Base-by-base conservation (phyloP, 1,140 invertebrate species). In the Ruditapes philippinarum region DNA sequence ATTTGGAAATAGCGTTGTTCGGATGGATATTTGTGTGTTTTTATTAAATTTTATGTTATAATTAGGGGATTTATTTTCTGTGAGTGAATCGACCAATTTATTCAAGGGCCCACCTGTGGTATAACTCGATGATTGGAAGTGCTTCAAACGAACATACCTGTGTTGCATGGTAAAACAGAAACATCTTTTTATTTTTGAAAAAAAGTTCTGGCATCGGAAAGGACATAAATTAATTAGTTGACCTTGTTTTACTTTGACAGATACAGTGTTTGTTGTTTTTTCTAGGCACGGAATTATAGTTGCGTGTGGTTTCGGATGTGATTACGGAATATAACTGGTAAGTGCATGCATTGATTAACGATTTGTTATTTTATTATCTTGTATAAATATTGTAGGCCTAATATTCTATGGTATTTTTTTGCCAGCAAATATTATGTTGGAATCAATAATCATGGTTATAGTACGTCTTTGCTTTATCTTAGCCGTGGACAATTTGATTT, bases 151-250 rank as follows among this genome's bases (percentile, higher is more conserved):
- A 62, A 28, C n/a, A 62, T 62, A 62, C 57, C 57, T 62, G 57
- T 62, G 25, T 5, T 62, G 9, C 3, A 28, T 28, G 57, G 25
- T 62, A 62, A 45, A 62, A 25, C 57, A 62, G 57, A 62, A 62
- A 62, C n/a, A 7, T 28, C 28, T 28, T 28, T n/a, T 45, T n/a
- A n/a, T n/a, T n/a, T n/a, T n/a, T n/a, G n/a, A n/a, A n/a, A 25
- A 62, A 62, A 62, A 28, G 5, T 62, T 62, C n/a, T 62, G 57
- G 57, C 57, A 62, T 62, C n/a, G 25, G 25, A n/a, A 62, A 62
- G 57, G 57, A 62, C 57, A 62, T 62, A 62, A 62, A 62, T 62
- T 62, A 62, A 62, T 62, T 62, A 62, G 57, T 25, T 62, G 57
- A 62, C 57, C 57, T 19, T 62, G 57, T 62, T 62, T 62, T 62